Evolutionary conservation across 2,113 vertebrate genomes (phyloP).

Genomic region (Acinonyx jubatus): DNA sequence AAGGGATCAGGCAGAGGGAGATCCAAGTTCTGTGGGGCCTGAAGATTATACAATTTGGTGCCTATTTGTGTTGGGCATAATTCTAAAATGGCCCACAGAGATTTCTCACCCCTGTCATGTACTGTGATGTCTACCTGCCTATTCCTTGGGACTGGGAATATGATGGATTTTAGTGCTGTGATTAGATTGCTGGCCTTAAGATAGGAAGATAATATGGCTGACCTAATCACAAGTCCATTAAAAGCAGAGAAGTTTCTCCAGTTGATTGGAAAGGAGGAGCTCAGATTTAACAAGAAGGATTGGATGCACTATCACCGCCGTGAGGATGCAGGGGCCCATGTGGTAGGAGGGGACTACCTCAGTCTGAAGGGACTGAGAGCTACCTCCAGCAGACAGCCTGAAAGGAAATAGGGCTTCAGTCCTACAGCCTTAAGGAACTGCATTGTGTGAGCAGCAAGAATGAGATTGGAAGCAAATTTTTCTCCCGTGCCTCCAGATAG

Average conservation of each 20-base stretch:
- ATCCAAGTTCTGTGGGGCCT: neutral
- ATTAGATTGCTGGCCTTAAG: neutral
- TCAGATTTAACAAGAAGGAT: neutral
- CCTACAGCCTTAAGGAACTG: neutral
- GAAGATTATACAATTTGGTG: neutral
- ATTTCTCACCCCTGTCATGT: neutral
- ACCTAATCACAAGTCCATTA: neutral
- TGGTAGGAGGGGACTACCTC: too few relatives aligned
- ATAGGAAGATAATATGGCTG: neutral
- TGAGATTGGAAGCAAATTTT: neutral
- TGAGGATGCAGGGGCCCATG: neutral
- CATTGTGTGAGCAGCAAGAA: neutral
- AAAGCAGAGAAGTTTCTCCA: neutral
- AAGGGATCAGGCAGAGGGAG: neutral
- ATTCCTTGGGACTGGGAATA: neutral
- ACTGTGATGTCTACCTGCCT: neutral
- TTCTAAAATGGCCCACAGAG: neutral
- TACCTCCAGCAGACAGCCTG: accelerated
- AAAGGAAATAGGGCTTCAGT: neutral
- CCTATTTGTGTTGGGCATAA: too few relatives aligned
- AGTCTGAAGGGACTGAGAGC: too few relatives aligned
- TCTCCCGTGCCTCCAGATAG: neutral
- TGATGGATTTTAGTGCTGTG: neutral
- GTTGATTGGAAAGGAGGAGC: neutral
- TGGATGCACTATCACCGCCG: accelerated